Base-by-base conservation (phyloP, 2,113 vertebrate genomes). In the Dolichallabes microphthalmus region DNA sequence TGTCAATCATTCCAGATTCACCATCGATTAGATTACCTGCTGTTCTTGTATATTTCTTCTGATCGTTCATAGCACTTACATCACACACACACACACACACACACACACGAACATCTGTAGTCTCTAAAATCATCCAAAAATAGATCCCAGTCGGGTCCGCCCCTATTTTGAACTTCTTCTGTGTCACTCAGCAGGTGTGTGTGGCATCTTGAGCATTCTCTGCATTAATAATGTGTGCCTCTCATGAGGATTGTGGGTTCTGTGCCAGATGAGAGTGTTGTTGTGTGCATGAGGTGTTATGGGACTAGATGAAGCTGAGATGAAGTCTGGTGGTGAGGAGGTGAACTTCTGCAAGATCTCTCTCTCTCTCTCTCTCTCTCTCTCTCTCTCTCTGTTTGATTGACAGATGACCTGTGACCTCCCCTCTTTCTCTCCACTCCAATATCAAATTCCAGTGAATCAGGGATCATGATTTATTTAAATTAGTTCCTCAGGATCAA, bases 401-500 rank as follows among this genome's bases (percentile, higher is more conserved):
- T 53, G 81, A 53, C 87, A 88, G 78, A 57, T 86, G 84, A 89
- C 77, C 84, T 50, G 22, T 86, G 86, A 50, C 30, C 85, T 64
- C 77, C 71, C 45, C 80, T 87, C 80, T 63, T 57, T 63, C 81
- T 74, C 63, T 30, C 84, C 84, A 94, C n/a, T n/a, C n/a, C n/a
- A n/a, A n/a, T n/a, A n/a, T n/a, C n/a, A n/a, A n/a, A n/a, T n/a
- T n/a, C n/a, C n/a, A n/a, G n/a, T n/a, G n/a, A n/a, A n/a, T n/a
- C n/a, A n/a, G n/a, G n/a, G n/a, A n/a, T n/a, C n/a, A n/a, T n/a
- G n/a, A n/a, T n/a, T n/a, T n/a, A n/a, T n/a, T n/a, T n/a, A n/a
- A n/a, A n/a, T n/a, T n/a, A n/a, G n/a, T n/a, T n/a, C n/a, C n/a
- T n/a, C n/a, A n/a, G n/a, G n/a, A n/a, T n/a, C n/a, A n/a, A n/a